Conservation (phyloP, 2,888 invertebrate genomes). For the Sphecodes monilicornis region DNA sequence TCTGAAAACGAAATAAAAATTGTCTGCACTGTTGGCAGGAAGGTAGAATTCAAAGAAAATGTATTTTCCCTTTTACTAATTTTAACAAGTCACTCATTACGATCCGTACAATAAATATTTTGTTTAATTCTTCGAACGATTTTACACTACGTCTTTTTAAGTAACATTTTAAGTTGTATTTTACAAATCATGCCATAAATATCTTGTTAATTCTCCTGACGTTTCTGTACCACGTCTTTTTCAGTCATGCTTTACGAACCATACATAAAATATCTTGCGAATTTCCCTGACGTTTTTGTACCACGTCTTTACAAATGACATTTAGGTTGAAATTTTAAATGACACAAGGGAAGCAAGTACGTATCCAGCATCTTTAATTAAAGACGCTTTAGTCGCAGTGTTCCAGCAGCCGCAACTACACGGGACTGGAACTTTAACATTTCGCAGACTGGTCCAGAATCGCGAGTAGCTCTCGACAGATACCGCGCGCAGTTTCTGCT, state of each 20-base stretch:
- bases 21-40: no score
- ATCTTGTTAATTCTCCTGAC: not conserved
- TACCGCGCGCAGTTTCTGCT: constrained; percentile 53
- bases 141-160: not conserved
- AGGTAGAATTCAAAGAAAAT: no score
- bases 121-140: not conserved
- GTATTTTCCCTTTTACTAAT: no score
- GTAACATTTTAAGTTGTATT: no score
- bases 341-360: not conserved
- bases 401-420: not conserved
- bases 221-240: not conserved
- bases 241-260: not conserved
- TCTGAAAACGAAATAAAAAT: no score
- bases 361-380: not conserved
- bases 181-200: no score
- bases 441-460: not conserved
- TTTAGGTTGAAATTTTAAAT: not conserved
- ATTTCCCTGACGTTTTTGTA: not conserved
- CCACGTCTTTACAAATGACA: not conserved
- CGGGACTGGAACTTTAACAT: not conserved
- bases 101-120: no score
- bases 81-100: no score
- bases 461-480: not conserved
- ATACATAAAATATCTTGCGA: not conserved
- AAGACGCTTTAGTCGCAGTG: not conserved